phyloP scores from a whole-genome alignment of 2,888 invertebrate species.

The Chymomyza amoena region DNA sequence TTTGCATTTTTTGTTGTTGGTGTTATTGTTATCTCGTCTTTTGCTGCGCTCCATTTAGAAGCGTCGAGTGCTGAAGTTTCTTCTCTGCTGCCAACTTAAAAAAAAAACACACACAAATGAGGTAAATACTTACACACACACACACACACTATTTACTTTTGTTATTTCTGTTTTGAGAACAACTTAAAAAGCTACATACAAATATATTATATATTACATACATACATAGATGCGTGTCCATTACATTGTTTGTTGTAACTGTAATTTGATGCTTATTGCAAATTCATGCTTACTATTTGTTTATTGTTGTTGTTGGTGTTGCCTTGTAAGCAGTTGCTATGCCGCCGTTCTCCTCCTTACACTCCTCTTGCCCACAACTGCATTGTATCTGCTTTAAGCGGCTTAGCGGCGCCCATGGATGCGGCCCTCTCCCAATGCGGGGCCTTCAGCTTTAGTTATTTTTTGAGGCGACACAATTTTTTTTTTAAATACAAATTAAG shows the following conservation, averaged over 20 bases:
- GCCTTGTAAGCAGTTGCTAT: constrained; percentile 2
- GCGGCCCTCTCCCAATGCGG: constrained; percentile 16
- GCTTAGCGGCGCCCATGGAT: constrained; percentile 26
- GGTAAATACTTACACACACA: constrained; percentile 35
- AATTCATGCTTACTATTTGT: background rate
- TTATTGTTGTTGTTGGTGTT: background rate
- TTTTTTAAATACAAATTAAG: background rate
- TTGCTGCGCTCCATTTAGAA: constrained; percentile 54
- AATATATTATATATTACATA: background rate
- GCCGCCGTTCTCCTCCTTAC: background rate
- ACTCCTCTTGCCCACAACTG: background rate
- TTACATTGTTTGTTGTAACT: background rate
- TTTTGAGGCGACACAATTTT: constrained; percentile 45
- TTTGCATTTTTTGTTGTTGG: background rate
- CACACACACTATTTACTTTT: background rate
- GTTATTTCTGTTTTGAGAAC: too few relatives aligned
- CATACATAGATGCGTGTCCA: background rate
- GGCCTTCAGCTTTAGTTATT: background rate
- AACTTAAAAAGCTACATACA: too few relatives aligned
- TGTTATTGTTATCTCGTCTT: constrained; percentile 11
- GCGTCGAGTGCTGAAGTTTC: constrained; percentile 33
- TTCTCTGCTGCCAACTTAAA: constrained; percentile 37
- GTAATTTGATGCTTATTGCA: constrained; percentile 1
- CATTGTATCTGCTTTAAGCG: background rate
- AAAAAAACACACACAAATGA: constrained; percentile 56